Evolutionary conservation across 2,113 vertebrate genomes (phyloP), one percentile per base, ranked within the genome.

Genomic region (Egretta garzetta): DNA sequence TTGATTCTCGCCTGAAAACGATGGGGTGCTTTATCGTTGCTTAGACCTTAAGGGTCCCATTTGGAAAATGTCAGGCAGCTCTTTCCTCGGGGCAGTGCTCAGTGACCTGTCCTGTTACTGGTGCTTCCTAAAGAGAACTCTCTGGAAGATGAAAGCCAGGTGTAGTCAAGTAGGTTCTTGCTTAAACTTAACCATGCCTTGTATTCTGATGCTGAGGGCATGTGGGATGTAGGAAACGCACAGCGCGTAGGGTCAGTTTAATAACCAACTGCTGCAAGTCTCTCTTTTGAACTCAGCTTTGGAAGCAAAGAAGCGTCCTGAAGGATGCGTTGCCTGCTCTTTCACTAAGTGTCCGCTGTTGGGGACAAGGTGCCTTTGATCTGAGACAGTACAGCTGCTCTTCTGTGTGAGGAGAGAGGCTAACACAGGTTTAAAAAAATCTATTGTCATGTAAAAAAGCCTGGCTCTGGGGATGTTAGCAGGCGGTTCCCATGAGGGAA

Each of bases 171-270:
- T 3, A 27, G 56, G 32, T 16, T 26, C 13, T 47, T 10, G 33
- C 32, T 72, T 66, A 26, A 62, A 52, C 15, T 37, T 5, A 62
- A 8, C 52, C 52, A 56, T 52, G 28, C 60, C 43, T 4, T 10
- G 7, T 19, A 2, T 39, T 66, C 9, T n/a, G n/a, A 1, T 39
- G 67, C 80, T 24, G 24, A 1, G 23, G n/a, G 12, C 19, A 20
- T 0, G 37, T 8, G 41, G 39, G 52, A 22, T 22, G 26, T 8
- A 39, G 88, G n/a, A n/a, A 35, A 30, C 3, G 6, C 23, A 1
- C 32, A 20, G 37, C 2, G 6, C 10, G n/a, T 15, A 6, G 32
- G 22, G 30, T 37, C 35, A 9, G 5, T n/a, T 79, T 37, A 59
- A 35, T 72, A 71, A n/a, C 60, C 23, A 53, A 0, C 23, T 50